A percentile compares a stretch with the other conserved stretches of the same genome.
Evolutionary conservation across 1,140 invertebrate genomes (phyloP).

Genomic region (Bombus balteatus): DNA sequence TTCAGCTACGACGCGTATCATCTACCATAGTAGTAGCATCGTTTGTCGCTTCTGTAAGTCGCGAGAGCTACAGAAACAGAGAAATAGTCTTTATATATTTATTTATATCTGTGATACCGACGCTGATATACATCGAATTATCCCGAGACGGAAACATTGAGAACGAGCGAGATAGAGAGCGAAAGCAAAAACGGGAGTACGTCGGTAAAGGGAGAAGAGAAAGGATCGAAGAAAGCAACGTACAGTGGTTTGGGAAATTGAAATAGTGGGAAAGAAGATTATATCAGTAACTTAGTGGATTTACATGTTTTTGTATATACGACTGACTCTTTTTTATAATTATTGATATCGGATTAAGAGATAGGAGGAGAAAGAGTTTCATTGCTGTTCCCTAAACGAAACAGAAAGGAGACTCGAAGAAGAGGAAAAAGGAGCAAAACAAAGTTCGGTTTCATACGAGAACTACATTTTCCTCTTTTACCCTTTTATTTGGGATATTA

Average conservation of each 20-base stretch:
- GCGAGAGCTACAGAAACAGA: not conserved
- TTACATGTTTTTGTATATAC: conserved; percentile 81
- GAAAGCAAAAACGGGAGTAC: not conserved
- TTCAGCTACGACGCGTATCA: conserved; percentile 49
- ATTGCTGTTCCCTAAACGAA: conserved; percentile 51
- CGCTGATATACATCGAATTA: conserved; percentile 70
- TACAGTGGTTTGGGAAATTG: not conserved
- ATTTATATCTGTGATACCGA: conserved; percentile 73
- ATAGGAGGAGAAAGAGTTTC: conserved; percentile 2
- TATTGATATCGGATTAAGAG: conserved; percentile 71
- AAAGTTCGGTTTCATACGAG: conserved; percentile 27
- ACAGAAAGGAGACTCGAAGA: conserved; percentile 12
- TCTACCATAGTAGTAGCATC: conserved; percentile 37
- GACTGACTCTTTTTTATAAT: conserved; percentile 83
- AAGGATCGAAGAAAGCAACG: not conserved
- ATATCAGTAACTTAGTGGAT: conserved; percentile 75
- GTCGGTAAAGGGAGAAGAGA: conserved; percentile 29
- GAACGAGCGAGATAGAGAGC: conserved; percentile 33
- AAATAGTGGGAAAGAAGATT: conserved; percentile 56
- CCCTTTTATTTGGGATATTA: not conserved
- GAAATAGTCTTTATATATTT: conserved; percentile 75
- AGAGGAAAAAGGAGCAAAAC: not conserved
- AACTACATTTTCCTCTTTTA: not conserved
- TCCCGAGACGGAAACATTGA: conserved; percentile 46
- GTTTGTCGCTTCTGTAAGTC: conserved; percentile 31